A percentile compares a stretch with the other conserved stretches of the same genome.
Conservation (phyloP, 1,140 invertebrate genomes). For the Drosophila hydei region DNA sequence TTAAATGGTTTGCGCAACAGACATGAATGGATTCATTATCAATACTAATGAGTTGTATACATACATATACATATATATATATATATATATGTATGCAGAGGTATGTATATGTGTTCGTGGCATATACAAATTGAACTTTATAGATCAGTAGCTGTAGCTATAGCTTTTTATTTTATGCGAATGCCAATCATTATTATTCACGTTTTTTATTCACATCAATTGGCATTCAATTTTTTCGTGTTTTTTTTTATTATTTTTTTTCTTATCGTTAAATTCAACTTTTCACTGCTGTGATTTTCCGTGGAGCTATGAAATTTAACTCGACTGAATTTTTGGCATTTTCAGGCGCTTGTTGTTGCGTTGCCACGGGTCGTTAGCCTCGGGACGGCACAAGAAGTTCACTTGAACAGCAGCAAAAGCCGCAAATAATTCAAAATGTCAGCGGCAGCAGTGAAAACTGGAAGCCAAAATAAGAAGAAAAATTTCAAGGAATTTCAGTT, state of each 20-base stretch:
- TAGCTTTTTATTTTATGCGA: background rate
- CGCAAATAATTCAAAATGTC: conserved; percentile 79
- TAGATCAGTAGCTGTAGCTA: background rate
- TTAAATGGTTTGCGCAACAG: conserved; percentile 16
- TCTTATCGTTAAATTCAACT: conserved; percentile 19
- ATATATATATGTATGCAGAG: background rate
- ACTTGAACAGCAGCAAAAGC: conserved; percentile 48
- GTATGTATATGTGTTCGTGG: background rate
- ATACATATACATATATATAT: background rate
- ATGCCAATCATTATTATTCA: conserved; percentile 2
- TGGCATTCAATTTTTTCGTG: conserved; percentile 1
- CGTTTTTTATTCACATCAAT: background rate
- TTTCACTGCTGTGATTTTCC: conserved; percentile 35
- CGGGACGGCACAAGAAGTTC: conserved; percentile 11
- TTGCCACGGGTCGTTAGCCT: conserved; percentile 67
- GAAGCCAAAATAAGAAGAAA: conserved; percentile 47
- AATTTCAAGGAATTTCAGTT: conserved; percentile 56
- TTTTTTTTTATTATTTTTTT: background rate
- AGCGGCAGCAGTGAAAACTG: conserved; percentile 66
- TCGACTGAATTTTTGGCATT: conserved; percentile 1
- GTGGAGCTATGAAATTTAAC: conserved; percentile 20
- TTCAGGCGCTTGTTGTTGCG: background rate
- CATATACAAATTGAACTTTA: background rate
- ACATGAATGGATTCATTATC: conserved; percentile 36
- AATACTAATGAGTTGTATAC: conserved; percentile 16